Evolutionary conservation across 1,140 invertebrate genomes (phyloP).

Genomic region (Bilobella aurantiaca): DNA sequence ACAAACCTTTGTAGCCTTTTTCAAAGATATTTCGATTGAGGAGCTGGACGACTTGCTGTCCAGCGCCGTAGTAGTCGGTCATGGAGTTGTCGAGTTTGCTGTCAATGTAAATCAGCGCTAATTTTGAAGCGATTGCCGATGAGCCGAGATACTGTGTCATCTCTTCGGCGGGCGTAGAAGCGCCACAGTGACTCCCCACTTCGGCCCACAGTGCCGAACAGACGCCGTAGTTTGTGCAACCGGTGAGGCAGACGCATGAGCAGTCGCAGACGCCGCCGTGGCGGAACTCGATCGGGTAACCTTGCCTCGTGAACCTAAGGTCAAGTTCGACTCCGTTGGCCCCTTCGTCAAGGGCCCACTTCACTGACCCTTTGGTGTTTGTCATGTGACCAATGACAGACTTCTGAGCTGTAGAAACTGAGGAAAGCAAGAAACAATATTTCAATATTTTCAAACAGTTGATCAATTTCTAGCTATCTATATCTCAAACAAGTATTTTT

Average conservation of each 20-base stretch:
- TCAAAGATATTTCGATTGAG: not conserved
- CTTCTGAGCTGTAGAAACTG: not conserved
- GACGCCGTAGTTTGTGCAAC: not conserved
- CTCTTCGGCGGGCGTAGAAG: not conserved
- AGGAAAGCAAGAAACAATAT: not conserved
- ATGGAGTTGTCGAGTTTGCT: not conserved
- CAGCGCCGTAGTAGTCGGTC: not conserved
- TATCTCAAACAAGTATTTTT: too few species aligned
- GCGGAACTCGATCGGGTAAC: not conserved
- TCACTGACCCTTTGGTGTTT: not conserved
- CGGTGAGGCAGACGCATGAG: not conserved
- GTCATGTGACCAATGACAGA: not conserved
- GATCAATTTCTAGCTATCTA: too few species aligned
- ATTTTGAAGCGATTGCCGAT: not conserved
- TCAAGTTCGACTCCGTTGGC: not conserved
- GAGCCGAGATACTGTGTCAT: not conserved
- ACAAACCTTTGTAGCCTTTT: conserved; percentile 1
- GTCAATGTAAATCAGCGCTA: conserved; percentile 3
- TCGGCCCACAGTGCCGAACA: not conserved
- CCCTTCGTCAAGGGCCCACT: not conserved
- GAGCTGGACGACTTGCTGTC: not conserved
- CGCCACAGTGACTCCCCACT: not conserved
- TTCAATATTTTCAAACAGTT: too few species aligned
- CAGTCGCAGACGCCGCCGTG: not conserved
- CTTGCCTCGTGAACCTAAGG: not conserved